Base-by-base conservation (phyloP, 2,888 invertebrate species). In the Laspeyria flexula region DNA sequence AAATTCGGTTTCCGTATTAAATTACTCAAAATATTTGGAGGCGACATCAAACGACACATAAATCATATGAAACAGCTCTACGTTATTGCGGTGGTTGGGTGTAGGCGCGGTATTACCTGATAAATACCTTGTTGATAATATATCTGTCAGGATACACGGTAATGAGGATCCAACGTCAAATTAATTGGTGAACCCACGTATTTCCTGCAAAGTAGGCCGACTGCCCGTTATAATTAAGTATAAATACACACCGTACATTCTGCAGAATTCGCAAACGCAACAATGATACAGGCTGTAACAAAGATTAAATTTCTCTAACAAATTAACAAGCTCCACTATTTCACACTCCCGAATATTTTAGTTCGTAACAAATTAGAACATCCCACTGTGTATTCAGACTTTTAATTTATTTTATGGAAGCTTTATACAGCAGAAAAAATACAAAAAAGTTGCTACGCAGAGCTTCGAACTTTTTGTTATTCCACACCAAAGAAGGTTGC, bases 131-230 rank as follows among this genome's bases (percentile, higher is more conserved):
- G 63, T 66, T 65, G 63, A 78, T 77, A 74, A 79, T 82, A 82
- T 81, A 83, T 83, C 82, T 79, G 80, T 83, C 85, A 79, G 70
- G 73, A 71, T 57, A 54, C 55, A 54, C 61, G 65, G 65, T 85
- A 85, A 85, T 80, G 78, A 81, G 80, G 64, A 73, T 70, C 65
- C 67, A 65, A 66, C 67, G 61, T 63, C 52, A 67, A 71, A 84
- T 80, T 79, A 80, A 84, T 82, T 79, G 67, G 65, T 34, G 41
- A 42, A 64, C 52, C 46, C 30, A 61, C 56, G 40, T 63, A 70
- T 78, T 72, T 75, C 63, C 60, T 62, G 65, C 65, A 76, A 73
- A 71, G 40, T 61, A 55, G 74, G 69, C 39, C 71, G 47, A 39
- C 44, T 40, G 43, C 10, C 15, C 16, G 47, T 38, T 52, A 46